Conservation (phyloP, 2,797 vertebrate species). For the Geotrypetes seraphini region DNA sequence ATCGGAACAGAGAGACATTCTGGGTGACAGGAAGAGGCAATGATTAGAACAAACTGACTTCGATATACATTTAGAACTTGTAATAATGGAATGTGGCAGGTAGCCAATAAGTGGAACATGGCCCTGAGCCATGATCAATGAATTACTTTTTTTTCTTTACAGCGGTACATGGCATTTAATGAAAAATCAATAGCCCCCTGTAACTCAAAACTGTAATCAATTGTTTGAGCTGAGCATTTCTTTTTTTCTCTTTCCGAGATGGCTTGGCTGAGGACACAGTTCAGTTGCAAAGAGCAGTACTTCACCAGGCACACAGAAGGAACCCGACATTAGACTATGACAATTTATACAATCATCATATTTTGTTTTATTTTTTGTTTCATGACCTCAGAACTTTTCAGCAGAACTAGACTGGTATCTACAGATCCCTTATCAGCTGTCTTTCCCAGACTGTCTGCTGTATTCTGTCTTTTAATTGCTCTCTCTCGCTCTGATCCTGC, state of each 20-base stretch:
- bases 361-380: too few species aligned
- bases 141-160: constrained; percentile 64
- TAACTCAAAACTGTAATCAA: constrained; percentile 57
- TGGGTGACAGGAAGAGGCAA: constrained; percentile 52
- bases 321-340: constrained; percentile 1
- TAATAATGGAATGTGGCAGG: constrained; percentile 73
- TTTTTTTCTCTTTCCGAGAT: constrained; percentile 13
- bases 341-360: constrained; percentile 5
- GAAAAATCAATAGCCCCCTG: constrained; percentile 85
- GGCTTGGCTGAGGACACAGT: constrained; percentile 25
- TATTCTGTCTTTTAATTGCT: too few species aligned
- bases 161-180: constrained; percentile 60
- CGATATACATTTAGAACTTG: constrained; percentile 56
- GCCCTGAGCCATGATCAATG: constrained; percentile 68
- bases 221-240: constrained; percentile 23
- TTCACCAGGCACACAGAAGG: constrained; percentile 15
- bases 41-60: constrained; percentile 62
- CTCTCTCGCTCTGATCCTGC: too few species aligned
- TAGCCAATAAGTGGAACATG: constrained; percentile 77
- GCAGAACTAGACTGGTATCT: too few species aligned
- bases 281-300: constrained; percentile 31
- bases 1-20: constrained; percentile 55
- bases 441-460: too few species aligned
- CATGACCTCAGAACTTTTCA: too few species aligned
- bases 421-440: too few species aligned